A percentile compares a stretch with the other conserved stretches of the same genome.
These are phyloP conservation scores for Harpegnathos saltator DNA, from an alignment of 1,140 invertebrate species.

Conservation along the genomic window DNA sequence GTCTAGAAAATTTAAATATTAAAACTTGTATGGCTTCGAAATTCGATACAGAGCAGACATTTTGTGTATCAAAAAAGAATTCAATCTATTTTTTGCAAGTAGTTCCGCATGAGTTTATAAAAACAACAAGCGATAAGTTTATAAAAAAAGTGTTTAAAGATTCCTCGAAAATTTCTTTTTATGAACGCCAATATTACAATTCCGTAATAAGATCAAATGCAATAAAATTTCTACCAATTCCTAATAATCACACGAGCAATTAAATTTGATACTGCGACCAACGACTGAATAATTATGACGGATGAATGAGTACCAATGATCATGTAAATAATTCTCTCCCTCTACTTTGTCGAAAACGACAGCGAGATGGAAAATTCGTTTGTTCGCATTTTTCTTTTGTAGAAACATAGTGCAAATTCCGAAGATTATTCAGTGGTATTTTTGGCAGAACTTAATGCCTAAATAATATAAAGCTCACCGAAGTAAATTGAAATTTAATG, in stretches of 20 bases:
- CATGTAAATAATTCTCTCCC: neutral
- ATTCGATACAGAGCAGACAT: neutral
- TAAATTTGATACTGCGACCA: neutral
- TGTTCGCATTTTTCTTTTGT: constrained; percentile 2
- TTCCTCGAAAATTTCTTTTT: constrained; percentile 1
- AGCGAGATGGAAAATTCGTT: constrained; percentile 3
- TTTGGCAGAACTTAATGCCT: constrained; percentile 16
- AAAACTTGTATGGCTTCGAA: neutral
- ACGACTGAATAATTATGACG: neutral
- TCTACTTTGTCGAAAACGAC: neutral
- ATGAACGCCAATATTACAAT: neutral
- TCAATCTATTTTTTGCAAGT: neutral
- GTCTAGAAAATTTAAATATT: neutral
- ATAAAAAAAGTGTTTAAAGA: constrained; percentile 29
- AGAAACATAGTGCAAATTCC: neutral
- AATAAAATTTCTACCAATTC: constrained; percentile 14
- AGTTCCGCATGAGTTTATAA: too few relatives aligned
- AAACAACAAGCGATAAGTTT: neutral
- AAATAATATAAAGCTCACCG: constrained; percentile 30
- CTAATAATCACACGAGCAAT: too few relatives aligned
- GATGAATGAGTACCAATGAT: neutral
- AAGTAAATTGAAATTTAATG: constrained; percentile 55
- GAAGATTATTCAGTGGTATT: constrained; percentile 30
- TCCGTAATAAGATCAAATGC: constrained; percentile 2
- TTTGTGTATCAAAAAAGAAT: neutral